Base-by-base conservation (phyloP, 2,113 vertebrate genomes). In the Illadopsis cleaveri region DNA sequence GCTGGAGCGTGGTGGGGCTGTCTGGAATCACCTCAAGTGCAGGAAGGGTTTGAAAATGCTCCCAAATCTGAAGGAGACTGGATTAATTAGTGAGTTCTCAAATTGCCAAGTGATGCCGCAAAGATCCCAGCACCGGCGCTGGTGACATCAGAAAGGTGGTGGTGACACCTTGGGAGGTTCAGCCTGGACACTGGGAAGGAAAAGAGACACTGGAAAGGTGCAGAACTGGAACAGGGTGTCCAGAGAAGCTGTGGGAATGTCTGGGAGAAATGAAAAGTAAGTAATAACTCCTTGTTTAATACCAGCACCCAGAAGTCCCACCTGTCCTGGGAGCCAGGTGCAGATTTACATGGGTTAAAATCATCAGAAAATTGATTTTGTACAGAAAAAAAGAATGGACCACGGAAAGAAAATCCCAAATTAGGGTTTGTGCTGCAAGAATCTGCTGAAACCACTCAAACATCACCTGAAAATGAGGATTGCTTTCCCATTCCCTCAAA, bases 21-120 rank as follows among this genome's bases (percentile, higher is more conserved):
- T 21, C 45, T 5, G 3, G 28, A 66, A 61, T 9, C 48, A 70
- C 58, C 60, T 80, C 51, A n/a, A 22, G 5, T 12, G 22, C 30
- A 33, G 38, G 71, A 35, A 66, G 28, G 5, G 6, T 5, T 75
- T 54, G 37, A 61, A 38, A 88, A 73, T 3, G 4, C 16, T 66
- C 15, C 3, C 48, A 33, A 2, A 20, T 9, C 15, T 15, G 33
- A 17, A 15, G 9, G 25, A 44, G 65, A 5, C 9, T 11, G 86
- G 78, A n/a, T 38, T 53, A 16, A 45, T 15, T 38, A 13, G 11
- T 0, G 0, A n/a, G 37, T 30, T 40, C 24, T 21, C 9, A 19
- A 13, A 8, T 4, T 5, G 1, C 3, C 4, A 17, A 38, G 38
- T 0, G 53, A 58, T 1, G 0, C 11, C 5, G 5, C 31, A 7